Percentiles rank a stretch among this genome's conserved stretches.
These are phyloP conservation scores for Phorcus lineatus DNA, from an alignment of 2,888 invertebrate genomes.

Conservation along the genomic window DNA sequence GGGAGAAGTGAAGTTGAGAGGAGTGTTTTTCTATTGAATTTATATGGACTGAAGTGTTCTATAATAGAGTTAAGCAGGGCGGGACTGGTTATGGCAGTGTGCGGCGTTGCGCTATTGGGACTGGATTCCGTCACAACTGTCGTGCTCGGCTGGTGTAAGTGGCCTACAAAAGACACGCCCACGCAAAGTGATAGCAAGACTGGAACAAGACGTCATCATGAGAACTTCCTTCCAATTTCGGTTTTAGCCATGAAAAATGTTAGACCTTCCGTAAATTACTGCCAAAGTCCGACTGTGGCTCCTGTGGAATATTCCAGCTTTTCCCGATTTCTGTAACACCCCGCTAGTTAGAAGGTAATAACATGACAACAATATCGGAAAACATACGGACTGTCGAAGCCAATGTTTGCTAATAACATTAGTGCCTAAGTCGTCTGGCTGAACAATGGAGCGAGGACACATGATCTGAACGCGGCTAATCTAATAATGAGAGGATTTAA, in stretches of 20 bases:
- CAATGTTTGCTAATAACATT: conserved; percentile 22
- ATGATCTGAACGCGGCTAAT: conserved; percentile 9
- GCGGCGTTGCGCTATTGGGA: conserved; percentile 52
- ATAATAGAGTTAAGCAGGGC: conserved; percentile 53
- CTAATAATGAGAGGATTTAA: conserved; percentile 24
- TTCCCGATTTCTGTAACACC: too few relatives aligned
- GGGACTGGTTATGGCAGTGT: conserved; percentile 49
- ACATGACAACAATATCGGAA: conserved; percentile 11
- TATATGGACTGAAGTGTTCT: conserved; percentile 55
- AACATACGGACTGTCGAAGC: conserved; percentile 13
- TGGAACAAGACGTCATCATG: too few relatives aligned
- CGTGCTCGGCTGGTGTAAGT: background rate
- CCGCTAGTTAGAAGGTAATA: background rate
- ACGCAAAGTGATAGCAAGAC: too few relatives aligned
- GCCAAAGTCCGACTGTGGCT: too few relatives aligned
- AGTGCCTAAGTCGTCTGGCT: background rate
- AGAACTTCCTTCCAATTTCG: too few relatives aligned
- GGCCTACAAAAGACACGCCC: background rate
- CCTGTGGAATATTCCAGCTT: too few relatives aligned
- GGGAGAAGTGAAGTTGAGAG: conserved; percentile 51
- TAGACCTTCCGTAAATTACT: too few relatives aligned
- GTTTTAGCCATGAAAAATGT: too few relatives aligned
- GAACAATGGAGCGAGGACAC: conserved; percentile 18
- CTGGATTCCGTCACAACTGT: conserved; percentile 52
- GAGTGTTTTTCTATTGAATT: conserved; percentile 66